phyloP scores from a whole-genome alignment of 2,113 vertebrate species.

The Meleagris gallopavo region DNA sequence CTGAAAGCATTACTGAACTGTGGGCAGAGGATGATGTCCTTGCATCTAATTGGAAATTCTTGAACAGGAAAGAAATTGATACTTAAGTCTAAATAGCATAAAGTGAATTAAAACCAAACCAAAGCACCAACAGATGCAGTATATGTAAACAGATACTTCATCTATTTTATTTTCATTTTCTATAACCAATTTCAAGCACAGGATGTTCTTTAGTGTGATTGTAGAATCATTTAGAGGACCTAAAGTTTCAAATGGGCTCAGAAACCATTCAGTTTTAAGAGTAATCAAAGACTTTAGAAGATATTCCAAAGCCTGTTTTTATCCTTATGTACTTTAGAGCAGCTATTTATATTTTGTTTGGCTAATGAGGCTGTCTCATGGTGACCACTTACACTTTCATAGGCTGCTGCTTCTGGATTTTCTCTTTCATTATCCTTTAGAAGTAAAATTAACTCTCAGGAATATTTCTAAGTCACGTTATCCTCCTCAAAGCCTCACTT shows the following conservation, averaged over 20 bases:
- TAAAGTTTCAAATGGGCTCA: background rate
- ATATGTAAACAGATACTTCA: background rate
- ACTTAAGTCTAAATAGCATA: background rate
- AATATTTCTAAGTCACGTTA: fast-evolving
- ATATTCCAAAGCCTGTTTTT: background rate
- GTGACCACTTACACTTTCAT: background rate
- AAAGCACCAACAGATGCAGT: background rate
- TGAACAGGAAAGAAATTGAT: background rate
- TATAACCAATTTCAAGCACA: background rate
- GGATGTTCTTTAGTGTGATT: background rate
- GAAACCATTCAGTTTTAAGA: background rate
- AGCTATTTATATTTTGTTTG: background rate
- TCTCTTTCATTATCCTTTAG: background rate
- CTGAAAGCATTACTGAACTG: background rate
- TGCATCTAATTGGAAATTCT: background rate
- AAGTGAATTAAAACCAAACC: background rate
- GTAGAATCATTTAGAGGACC: background rate
- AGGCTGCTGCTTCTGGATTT: background rate
- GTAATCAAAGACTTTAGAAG: background rate
- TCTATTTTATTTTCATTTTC: background rate
- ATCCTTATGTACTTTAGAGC: background rate
- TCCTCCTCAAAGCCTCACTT: background rate
- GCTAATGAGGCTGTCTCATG: background rate
- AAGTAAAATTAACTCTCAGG: background rate
- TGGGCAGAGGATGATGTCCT: background rate